phyloP scores from a whole-genome alignment of 2,888 invertebrate species.

The Drosophila prostipennis region DNA sequence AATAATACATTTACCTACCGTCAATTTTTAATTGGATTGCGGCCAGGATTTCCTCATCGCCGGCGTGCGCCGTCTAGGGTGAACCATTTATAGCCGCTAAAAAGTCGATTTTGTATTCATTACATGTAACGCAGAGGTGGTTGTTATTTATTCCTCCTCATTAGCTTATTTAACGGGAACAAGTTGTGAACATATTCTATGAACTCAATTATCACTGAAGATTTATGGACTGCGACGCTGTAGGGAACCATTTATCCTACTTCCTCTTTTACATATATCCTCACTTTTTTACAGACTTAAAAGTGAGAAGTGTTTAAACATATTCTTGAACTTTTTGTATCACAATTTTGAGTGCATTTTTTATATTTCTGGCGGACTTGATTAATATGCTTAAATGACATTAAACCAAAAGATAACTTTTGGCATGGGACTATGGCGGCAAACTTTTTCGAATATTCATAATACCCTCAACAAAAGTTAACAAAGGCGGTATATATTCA shows the following conservation, averaged over 20 bases:
- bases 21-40: constrained; percentile 17
- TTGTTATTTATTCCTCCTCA: background rate
- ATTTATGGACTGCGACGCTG: background rate
- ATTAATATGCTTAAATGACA: background rate
- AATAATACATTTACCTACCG: constrained; percentile 13
- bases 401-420: background rate
- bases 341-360: background rate
- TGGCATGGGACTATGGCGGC: too few relatives aligned
- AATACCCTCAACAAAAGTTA: background rate
- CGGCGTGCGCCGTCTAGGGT: constrained; percentile 8
- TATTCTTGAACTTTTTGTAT: background rate
- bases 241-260: background rate
- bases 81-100: constrained; percentile 18
- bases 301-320: background rate
- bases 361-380: background rate
- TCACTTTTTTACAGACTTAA: too few relatives aligned
- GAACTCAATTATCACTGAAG: background rate
- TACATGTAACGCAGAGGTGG: background rate
- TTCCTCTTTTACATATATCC: background rate
- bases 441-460: background rate
- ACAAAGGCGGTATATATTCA: background rate
- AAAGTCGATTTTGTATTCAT: background rate
- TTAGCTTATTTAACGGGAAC: background rate
- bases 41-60: constrained; percentile 21
- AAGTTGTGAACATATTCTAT: constrained; percentile 1